Conservation (phyloP, 2,113 vertebrate genomes). For the Hoplias malabaricus region DNA sequence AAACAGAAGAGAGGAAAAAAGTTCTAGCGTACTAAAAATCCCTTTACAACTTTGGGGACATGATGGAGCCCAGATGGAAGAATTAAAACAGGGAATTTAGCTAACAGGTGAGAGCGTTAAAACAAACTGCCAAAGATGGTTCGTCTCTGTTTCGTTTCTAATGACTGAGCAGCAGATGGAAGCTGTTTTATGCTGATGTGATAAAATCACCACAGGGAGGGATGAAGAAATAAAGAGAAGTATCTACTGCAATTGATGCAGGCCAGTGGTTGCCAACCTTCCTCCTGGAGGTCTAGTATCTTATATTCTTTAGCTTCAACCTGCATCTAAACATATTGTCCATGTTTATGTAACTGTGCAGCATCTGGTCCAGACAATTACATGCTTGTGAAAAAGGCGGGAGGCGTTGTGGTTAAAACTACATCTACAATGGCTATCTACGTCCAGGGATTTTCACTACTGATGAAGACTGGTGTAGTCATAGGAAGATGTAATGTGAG, state of each 20-base stretch:
- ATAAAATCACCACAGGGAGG: slow-evolving; percentile 12
- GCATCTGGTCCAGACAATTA: too few species aligned
- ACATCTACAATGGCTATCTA: too few species aligned
- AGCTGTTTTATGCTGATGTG: slow-evolving; percentile 25
- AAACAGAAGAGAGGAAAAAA: neutral
- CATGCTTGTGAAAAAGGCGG: too few species aligned
- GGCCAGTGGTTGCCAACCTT: too few species aligned
- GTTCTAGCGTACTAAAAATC: neutral
- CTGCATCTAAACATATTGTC: too few species aligned
- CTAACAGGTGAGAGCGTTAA: neutral
- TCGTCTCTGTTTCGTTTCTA: neutral
- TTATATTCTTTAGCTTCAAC: too few species aligned
- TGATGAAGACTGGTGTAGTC: slow-evolving; percentile 64
- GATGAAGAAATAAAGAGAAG: slow-evolving; percentile 60
- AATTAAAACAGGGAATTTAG: neutral
- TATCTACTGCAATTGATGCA: too few species aligned
- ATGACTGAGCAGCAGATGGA: neutral
- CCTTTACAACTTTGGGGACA: neutral
- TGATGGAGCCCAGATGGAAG: neutral
- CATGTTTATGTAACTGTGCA: too few species aligned
- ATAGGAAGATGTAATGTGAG: slow-evolving; percentile 40
- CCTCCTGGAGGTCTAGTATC: too few species aligned
- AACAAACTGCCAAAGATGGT: neutral
- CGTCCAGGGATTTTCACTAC: too few species aligned
- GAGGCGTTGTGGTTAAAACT: too few species aligned